These are phyloP conservation scores for Cacoxenus indagator DNA, from an alignment of 2,888 invertebrate genomes.

Conservation along the genomic window DNA sequence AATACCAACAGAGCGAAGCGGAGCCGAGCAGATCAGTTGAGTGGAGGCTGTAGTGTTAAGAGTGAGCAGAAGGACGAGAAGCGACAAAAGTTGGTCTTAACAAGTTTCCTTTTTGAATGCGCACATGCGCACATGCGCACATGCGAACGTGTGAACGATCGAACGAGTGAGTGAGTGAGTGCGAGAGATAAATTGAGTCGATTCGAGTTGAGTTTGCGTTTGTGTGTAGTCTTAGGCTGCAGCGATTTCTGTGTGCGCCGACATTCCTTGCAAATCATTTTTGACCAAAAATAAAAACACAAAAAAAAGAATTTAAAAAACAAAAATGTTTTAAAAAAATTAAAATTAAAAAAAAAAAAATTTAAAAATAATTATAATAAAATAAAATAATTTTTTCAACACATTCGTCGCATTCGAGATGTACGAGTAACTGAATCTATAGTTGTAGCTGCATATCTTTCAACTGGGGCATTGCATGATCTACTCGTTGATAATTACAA, in stretches of 20 bases:
- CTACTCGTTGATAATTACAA: not conserved
- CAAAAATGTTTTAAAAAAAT: not conserved
- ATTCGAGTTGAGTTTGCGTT: not conserved
- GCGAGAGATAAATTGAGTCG: not conserved
- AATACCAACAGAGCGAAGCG: not conserved
- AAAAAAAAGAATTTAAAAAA: not conserved
- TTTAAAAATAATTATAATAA: not conserved
- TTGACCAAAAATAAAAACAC: conserved; percentile 16
- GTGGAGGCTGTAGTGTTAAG: not conserved
- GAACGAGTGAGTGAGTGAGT: not conserved
- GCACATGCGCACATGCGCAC: conserved; percentile 23
- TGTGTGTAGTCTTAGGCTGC: not conserved
- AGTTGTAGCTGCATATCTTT: not conserved
- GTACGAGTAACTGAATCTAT: not conserved
- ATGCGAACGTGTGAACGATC: conserved; percentile 13
- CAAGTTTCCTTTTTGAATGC: conserved; percentile 32
- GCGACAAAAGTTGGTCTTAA: conserved; percentile 19
- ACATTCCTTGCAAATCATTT: conserved; percentile 44
- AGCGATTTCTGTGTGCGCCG: conserved; percentile 20
- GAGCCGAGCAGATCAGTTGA: not conserved
- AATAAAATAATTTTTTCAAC: not conserved
- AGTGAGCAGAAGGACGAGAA: not conserved
- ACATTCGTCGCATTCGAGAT: not conserved
- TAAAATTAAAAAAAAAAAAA: not conserved
- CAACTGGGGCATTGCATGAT: not conserved